Evolutionary conservation across 2,888 invertebrate species (phyloP).

Genomic region (Chrysomela aeneicollis): DNA sequence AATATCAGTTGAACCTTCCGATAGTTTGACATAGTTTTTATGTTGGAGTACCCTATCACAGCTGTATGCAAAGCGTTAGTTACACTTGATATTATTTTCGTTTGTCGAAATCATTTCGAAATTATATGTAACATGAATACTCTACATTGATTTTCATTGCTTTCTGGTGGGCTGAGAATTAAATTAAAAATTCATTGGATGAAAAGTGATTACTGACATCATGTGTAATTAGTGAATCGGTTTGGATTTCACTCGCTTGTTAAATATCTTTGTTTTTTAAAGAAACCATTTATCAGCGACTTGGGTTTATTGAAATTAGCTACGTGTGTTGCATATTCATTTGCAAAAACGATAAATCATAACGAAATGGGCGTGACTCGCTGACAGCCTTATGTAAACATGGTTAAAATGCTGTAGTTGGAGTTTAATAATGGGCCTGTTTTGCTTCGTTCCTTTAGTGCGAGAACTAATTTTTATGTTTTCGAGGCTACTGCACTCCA

Average conservation of each 20-base stretch:
- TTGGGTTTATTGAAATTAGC: slow-evolving; percentile 59
- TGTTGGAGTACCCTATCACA: no score
- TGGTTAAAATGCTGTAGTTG: slow-evolving; percentile 42
- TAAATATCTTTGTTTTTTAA: slow-evolving; percentile 47
- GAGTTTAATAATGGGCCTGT: slow-evolving; percentile 56
- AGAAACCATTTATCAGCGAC: slow-evolving; percentile 56
- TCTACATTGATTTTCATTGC: no score
- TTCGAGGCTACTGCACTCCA: slow-evolving; percentile 1
- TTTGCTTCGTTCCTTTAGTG: slow-evolving; percentile 25
- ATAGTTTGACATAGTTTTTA: no score
- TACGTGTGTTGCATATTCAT: slow-evolving; percentile 60
- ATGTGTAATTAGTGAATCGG: slow-evolving; percentile 34
- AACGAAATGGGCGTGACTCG: slow-evolving; percentile 44
- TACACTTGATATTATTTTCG: no score
- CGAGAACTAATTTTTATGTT: slow-evolving; percentile 3
- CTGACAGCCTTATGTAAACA: slow-evolving; percentile 53
- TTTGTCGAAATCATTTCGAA: no score
- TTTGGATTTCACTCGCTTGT: slow-evolving; percentile 38
- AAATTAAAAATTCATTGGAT: background rate
- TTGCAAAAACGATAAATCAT: slow-evolving; percentile 58
- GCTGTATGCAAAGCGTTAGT: no score
- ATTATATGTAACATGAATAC: no score
- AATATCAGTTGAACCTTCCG: no score
- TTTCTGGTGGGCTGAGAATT: background rate
- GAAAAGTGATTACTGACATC: slow-evolving; percentile 16